Evolutionary conservation across 2,113 vertebrate genomes (phyloP).

Genomic region (Romanogobio albipinnatus): DNA sequence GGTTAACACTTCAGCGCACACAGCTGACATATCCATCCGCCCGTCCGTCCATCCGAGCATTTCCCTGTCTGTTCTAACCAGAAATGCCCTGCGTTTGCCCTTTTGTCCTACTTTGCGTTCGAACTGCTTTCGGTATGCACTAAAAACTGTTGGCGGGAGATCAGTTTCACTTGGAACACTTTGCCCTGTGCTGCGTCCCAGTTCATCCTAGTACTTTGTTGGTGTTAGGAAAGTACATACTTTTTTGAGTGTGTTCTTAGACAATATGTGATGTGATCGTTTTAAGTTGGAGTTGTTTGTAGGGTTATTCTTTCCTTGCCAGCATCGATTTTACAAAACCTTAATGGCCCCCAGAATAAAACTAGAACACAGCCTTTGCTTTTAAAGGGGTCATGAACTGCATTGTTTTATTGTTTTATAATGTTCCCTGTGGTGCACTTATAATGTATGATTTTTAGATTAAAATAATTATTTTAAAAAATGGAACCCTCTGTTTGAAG

Average conservation of each 20-base stretch:
- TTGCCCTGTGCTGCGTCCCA: neutral
- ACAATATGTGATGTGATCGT: neutral
- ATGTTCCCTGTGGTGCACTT: too few species aligned
- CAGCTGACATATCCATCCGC: slow-evolving; percentile 31
- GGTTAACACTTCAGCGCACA: slow-evolving; percentile 54
- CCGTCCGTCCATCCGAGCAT: neutral
- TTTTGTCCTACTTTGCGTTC: slow-evolving; percentile 47
- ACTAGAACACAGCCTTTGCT: too few species aligned
- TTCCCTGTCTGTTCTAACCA: slow-evolving; percentile 32
- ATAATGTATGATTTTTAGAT: too few species aligned
- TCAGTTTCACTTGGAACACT: neutral
- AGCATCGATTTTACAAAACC: too few species aligned
- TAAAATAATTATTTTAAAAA: too few species aligned
- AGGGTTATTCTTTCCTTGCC: too few species aligned
- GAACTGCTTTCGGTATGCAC: neutral
- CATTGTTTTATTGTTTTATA: too few species aligned
- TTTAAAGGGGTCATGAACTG: too few species aligned
- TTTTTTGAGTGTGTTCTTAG: neutral
- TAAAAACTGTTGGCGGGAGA: neutral
- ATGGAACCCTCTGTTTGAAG: too few species aligned
- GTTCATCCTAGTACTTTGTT: neutral
- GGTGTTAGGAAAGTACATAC: neutral
- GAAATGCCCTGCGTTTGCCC: slow-evolving; percentile 31
- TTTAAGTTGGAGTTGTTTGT: neutral
- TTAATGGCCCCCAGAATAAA: too few species aligned